Evolutionary conservation across 2,797 vertebrate species (phyloP).

Genomic region (Falco biarmicus): DNA sequence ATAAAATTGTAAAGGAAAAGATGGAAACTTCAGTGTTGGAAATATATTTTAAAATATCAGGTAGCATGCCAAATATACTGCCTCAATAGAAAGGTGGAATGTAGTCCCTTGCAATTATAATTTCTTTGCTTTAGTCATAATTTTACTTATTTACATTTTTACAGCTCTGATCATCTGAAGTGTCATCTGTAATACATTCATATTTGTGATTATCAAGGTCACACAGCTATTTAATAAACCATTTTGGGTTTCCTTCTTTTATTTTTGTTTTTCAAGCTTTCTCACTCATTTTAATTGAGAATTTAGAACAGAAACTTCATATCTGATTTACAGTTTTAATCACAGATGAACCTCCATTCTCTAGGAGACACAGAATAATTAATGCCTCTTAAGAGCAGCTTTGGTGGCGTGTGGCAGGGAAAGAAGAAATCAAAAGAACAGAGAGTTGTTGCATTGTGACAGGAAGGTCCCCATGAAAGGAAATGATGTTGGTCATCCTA

Average conservation of each 20-base stretch:
- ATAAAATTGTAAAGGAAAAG: neutral
- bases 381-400: neutral
- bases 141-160: neutral
- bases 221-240: neutral
- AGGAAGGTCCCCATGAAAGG: neutral
- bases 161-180: neutral
- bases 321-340: neutral
- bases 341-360: neutral
- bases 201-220: neutral
- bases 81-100: neutral
- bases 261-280: neutral
- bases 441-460: neutral
- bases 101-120: neutral
- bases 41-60: neutral
- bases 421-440: neutral
- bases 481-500: neutral
- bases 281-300: neutral
- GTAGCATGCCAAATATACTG: neutral
- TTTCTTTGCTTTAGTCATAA: neutral
- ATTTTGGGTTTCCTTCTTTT: neutral
- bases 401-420: fast-evolving
- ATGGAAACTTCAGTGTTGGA: neutral
- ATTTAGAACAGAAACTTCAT: neutral
- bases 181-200: neutral
- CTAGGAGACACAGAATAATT: neutral